A percentile compares a stretch with the other conserved stretches of the same genome.
Conservation (phyloP, 2,888 invertebrate genomes). For the Neoscelio sp. region DNA sequence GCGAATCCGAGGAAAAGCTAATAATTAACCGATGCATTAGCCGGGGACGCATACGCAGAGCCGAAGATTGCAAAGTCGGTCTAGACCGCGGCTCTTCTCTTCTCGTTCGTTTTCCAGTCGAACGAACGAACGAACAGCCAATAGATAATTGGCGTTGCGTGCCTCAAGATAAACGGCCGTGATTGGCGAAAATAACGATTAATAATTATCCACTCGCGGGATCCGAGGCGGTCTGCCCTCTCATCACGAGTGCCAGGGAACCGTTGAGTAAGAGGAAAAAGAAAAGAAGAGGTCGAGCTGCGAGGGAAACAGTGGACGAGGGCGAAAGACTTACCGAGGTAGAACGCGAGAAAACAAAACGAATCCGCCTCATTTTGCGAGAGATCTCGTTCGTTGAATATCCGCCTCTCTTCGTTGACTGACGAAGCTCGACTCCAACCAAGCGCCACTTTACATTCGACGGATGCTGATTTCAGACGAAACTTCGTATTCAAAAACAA, state of each 20-base stretch:
- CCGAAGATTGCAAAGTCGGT: slow-evolving; percentile 66
- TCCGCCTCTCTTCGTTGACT: slow-evolving; percentile 12
- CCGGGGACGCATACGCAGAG: slow-evolving; percentile 61
- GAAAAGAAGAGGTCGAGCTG: slow-evolving; percentile 54
- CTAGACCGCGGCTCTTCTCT: slow-evolving; percentile 59
- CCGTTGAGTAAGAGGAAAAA: slow-evolving; percentile 60
- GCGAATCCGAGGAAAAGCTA: slow-evolving; percentile 68
- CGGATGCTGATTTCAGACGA: not conserved
- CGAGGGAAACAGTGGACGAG: slow-evolving; percentile 55
- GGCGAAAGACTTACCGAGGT: slow-evolving; percentile 52
- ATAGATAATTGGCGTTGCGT: slow-evolving; percentile 82
- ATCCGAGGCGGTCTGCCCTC: slow-evolving; percentile 78
- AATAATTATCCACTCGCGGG: slow-evolving; percentile 81
- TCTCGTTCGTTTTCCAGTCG: slow-evolving; percentile 47
- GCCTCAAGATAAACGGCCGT: slow-evolving; percentile 81
- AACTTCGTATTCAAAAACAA: too few relatives aligned
- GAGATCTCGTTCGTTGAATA: slow-evolving; percentile 50
- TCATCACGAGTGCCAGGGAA: slow-evolving; percentile 73
- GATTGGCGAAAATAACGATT: slow-evolving; percentile 82
- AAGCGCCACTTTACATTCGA: slow-evolving; percentile 38
- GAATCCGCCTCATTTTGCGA: slow-evolving; percentile 38
- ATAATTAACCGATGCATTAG: slow-evolving; percentile 74
- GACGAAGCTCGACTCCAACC: slow-evolving; percentile 10
- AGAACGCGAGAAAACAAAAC: slow-evolving; percentile 41
- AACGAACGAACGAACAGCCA: slow-evolving; percentile 70